These are phyloP conservation scores for Napeogenes sylphis DNA, from an alignment of 2,888 invertebrate species.

Conservation along the genomic window DNA sequence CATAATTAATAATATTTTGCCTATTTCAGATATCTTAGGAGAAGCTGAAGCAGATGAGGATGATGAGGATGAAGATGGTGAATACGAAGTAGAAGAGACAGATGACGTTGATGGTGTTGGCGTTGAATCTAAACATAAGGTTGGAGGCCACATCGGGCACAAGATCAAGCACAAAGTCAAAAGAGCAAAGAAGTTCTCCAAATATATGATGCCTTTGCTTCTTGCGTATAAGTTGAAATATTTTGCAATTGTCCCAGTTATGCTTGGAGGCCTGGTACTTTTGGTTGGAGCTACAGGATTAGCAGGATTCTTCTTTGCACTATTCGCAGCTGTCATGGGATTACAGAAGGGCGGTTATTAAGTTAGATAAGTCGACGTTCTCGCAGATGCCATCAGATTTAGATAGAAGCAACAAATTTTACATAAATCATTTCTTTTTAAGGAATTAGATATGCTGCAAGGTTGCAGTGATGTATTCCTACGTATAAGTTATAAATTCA, in stretches of 20 bases:
- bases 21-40: conserved; percentile 62
- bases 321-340: conserved; percentile 90
- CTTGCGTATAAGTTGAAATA: conserved; percentile 91
- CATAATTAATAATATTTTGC: background rate
- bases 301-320: conserved; percentile 92
- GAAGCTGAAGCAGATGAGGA: conserved; percentile 50
- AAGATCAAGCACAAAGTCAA: conserved; percentile 39
- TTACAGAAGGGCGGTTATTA: conserved; percentile 77
- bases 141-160: conserved; percentile 33
- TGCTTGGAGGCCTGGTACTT: conserved; percentile 84
- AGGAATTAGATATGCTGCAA: background rate
- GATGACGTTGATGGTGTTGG: conserved; percentile 30
- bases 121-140: conserved; percentile 8
- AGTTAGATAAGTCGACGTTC: conserved; percentile 48
- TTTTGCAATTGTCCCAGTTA: conserved; percentile 85
- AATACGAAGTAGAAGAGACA: conserved; percentile 47
- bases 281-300: conserved; percentile 87
- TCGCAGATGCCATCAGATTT: conserved; percentile 64
- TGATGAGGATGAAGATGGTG: conserved; percentile 53
- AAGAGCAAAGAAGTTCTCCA: conserved; percentile 72
- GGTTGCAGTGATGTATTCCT: background rate
- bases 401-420: conserved; percentile 38
- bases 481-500: background rate
- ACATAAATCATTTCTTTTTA: conserved; percentile 13
- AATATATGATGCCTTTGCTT: conserved; percentile 84